Evolutionary conservation across 2,888 invertebrate genomes (phyloP), one percentile per base, ranked within the genome.

Genomic region (Drosophila ezoana): DNA sequence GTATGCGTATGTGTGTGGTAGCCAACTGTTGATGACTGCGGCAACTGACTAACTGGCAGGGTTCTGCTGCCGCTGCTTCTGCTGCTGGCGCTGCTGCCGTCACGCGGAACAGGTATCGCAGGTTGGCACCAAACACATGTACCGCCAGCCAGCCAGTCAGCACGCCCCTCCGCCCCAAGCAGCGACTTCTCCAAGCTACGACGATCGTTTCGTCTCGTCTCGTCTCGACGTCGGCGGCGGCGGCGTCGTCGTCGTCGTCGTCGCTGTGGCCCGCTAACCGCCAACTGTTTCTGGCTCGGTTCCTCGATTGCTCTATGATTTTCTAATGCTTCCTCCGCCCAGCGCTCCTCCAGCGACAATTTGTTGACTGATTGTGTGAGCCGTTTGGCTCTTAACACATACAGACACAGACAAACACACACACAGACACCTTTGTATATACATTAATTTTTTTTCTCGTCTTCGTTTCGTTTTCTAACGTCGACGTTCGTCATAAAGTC

Each of bases 81-180:
- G 53, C 41, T 14, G 72, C 20, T 41, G 64, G 16, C 33, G 57
- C 52, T 47, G 74, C 69, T 52, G 81, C 81, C 82, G 80, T 78
- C 79, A 77, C 79, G 86, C 82, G 85, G 85, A 85, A 85, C 85
- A 85, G 85, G 85, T 85, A 87, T 85, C 85, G 86, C 85, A 85
- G 86, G 85, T 87, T 87, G 85, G 88, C 77, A 86, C 86, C 75
- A 85, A 85, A 79, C 84, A 84, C 85, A 85, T 88, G 87, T 83
- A 66, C 73, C 76, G 72, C 51, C 54, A 48, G 38, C 28, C 52
- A 23, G 49, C 49, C n/a, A 28, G 37, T 38, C 51, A 23, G 10
- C 58, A 23, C 56, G 44, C 44, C 20, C 13, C 23, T 8, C 48
- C 60, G 16, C 5, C 37, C 53, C 45, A 16, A 23, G 4, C 51